Evolutionary conservation across 2,888 invertebrate species (phyloP).

Genomic region (Ypsolopha sequella): DNA sequence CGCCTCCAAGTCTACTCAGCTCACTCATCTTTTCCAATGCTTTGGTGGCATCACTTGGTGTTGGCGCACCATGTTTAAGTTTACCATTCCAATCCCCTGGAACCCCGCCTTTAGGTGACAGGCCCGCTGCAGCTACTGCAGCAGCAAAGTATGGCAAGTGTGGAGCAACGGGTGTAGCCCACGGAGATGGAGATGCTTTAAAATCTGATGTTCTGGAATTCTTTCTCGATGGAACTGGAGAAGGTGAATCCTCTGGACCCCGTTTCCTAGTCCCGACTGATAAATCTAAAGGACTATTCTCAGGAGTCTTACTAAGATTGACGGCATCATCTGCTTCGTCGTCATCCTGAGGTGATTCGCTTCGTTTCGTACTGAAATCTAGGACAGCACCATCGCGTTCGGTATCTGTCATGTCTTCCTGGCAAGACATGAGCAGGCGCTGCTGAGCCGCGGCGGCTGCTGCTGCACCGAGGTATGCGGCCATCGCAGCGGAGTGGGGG

Average conservation of each 20-base stretch:
- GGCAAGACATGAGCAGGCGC: slow-evolving; percentile 81
- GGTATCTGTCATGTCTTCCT: slow-evolving; percentile 76
- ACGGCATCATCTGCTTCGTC: slow-evolving; percentile 76
- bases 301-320: slow-evolving; percentile 78
- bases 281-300: slow-evolving; percentile 82
- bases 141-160: slow-evolving; percentile 86
- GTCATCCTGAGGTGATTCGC: slow-evolving; percentile 59
- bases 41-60: slow-evolving; percentile 86
- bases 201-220: slow-evolving; percentile 76
- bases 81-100: slow-evolving; percentile 84
- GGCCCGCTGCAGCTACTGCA: slow-evolving; percentile 81
- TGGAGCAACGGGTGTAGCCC: slow-evolving; percentile 84
- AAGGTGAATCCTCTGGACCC: slow-evolving; percentile 73
- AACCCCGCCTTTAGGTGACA: slow-evolving; percentile 79
- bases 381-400: slow-evolving; percentile 76
- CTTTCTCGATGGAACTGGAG: slow-evolving; percentile 75
- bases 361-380: slow-evolving; percentile 85
- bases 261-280: slow-evolving; percentile 83
- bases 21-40: slow-evolving; percentile 94
- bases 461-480: slow-evolving; percentile 82
- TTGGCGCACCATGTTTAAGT: slow-evolving; percentile 74
- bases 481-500: slow-evolving; percentile 86
- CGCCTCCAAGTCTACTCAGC: slow-evolving; percentile 86
- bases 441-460: slow-evolving; percentile 82
- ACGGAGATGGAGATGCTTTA: slow-evolving; percentile 79